Evolutionary conservation across 1,140 invertebrate species (phyloP).

Genomic region (Drosophila equinoxialis): DNA sequence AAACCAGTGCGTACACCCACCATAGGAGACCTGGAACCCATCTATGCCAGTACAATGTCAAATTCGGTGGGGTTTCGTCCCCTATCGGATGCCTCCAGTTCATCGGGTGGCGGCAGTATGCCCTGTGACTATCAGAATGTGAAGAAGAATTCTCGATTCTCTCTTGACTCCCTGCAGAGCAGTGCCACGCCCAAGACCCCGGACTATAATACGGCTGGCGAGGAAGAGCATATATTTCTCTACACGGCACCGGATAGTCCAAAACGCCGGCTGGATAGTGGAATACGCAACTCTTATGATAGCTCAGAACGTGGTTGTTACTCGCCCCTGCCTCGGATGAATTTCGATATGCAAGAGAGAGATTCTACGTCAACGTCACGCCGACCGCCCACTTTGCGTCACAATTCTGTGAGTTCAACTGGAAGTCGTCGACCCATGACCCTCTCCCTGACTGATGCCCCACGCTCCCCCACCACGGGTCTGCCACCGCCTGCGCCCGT

Average conservation of each 20-base stretch:
- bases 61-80: conserved; percentile 62
- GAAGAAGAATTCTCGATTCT: conserved; percentile 80
- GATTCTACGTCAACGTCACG: conserved; percentile 26
- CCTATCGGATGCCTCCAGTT: conserved; percentile 73
- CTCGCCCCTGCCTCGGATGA: conserved; percentile 57
- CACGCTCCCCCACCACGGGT: conserved; percentile 62
- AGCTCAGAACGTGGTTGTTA: conserved; percentile 73
- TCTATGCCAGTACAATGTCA: conserved; percentile 60
- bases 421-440: conserved; percentile 60
- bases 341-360: conserved; percentile 74
- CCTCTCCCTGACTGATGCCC: conserved; percentile 67
- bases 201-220: conserved; percentile 75
- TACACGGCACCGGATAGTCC: conserved; percentile 79
- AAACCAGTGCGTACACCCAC: conserved; percentile 76
- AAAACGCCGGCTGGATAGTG: conserved; percentile 67
- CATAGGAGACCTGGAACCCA: conserved; percentile 72
- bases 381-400: conserved; percentile 57
- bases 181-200: conserved; percentile 79
- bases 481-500: conserved; percentile 73
- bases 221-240: conserved; percentile 79
- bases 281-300: conserved; percentile 70
- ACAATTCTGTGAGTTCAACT: conserved; percentile 60
- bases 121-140: conserved; percentile 75
- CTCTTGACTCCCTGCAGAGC: conserved; percentile 76
- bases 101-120: conserved; percentile 73